Base-by-base conservation (phyloP, 2,113 vertebrate genomes). In the Uria lomvia region DNA sequence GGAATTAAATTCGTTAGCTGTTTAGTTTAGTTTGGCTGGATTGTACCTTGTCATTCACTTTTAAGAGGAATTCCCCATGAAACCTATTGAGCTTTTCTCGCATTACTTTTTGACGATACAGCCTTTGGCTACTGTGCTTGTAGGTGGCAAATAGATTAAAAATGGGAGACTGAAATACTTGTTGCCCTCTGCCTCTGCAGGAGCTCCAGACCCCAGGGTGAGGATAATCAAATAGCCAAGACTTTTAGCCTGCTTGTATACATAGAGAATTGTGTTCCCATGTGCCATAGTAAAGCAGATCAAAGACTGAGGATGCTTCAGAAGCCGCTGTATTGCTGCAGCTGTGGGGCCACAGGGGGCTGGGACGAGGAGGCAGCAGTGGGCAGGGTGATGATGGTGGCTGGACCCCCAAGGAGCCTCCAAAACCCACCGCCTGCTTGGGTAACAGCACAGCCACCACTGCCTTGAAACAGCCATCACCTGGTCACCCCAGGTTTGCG, bases 331-430 rank as follows among this genome's bases (percentile, higher is more conserved):
- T 0, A 0, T 74, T 60, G 27, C 68, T 0, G 0, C 43, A 80
- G 83, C 67, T 79, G 62, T 5, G 8, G 36, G 43, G 43, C 53
- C 27, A 10, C 0, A 0, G 47, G 22, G 30, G 18, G 5, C 23
- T 8, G 2, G 47, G n/a, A 49, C 1, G 7, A 0, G 0, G 26
- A 91, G 49, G 40, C 1, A 0, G 29, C 0, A 0, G 13, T 52
- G 55, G 42, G 30, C 36, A 70, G 45, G 30, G 22, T 42, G 9
- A 32, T 1, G 3, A 32, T 17, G 42, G 30, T 74, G 85, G 21
- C 47, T 92, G 56, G 87, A 22, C 12, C 34, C 22, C 43, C 32
- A 75, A 5, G 27, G 24, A 52, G 19, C 45, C n/a, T 22, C 4
- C 1, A 12, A 36, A 85, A 12, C 11, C 8, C 8, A 20, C 13